These are phyloP conservation scores for Acanthoscelides obtectus DNA, from an alignment of 2,888 invertebrate species.

Conservation along the genomic window DNA sequence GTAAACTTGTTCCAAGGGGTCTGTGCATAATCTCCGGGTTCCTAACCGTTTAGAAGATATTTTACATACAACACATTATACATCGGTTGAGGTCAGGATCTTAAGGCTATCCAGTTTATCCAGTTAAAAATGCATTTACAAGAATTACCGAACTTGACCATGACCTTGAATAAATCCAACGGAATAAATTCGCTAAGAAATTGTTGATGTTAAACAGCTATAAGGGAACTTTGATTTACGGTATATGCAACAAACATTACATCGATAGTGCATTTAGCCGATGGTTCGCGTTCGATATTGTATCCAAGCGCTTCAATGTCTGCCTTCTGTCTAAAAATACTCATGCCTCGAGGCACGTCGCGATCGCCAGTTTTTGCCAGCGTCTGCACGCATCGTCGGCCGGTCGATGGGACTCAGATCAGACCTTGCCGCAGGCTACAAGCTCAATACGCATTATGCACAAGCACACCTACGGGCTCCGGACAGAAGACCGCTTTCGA, in stretches of 20 bases:
- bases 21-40: too few species aligned
- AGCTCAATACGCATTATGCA: not conserved
- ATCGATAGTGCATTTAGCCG: not conserved
- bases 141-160: too few species aligned
- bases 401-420: not conserved
- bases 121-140: too few species aligned
- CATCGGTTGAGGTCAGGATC: too few species aligned
- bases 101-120: too few species aligned
- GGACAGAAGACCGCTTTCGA: not conserved
- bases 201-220: too few species aligned
- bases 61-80: too few species aligned
- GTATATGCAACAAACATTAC: not conserved
- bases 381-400: not conserved
- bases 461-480: not conserved
- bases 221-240: too few species aligned
- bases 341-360: not conserved
- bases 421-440: not conserved
- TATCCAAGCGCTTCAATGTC: not conserved
- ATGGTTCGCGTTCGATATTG: not conserved
- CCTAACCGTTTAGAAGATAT: too few species aligned
- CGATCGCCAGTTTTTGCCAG: not conserved
- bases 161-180: too few species aligned
- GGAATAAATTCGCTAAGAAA: too few species aligned
- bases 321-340: not conserved
- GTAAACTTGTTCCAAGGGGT: too few species aligned